Base-by-base conservation (phyloP, 1,140 invertebrate genomes). In the Tetraneura akinire region DNA sequence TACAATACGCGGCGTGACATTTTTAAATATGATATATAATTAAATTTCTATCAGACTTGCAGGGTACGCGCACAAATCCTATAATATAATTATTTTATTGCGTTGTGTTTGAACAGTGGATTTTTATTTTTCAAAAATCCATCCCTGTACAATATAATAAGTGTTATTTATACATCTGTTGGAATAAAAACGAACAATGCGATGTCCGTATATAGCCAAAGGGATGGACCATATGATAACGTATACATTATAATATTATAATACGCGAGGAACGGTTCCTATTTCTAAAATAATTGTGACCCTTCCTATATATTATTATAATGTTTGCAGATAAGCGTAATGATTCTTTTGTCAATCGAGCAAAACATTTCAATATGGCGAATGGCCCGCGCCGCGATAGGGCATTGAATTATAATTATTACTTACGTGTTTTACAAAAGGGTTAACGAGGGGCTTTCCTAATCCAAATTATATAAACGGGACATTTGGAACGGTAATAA, bases 241-340 rank as follows among this genome's bases (percentile, higher is more conserved):
- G n/a, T n/a, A n/a, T n/a, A n/a, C n/a, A n/a, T n/a, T n/a, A n/a
- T n/a, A n/a, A n/a, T n/a, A 47, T 47, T 11, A 68, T 47, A 23
- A 23, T 47, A 47, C 32, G 47, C 14, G 26, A n/a, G 42, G 21
- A 23, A 16, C 42, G 14, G 10, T 68, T 68, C 42, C 66, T n/a
- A n/a, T 68, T 21, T 47, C 42, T 45, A 47, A 68, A 68, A 23
- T 37, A 4, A 37, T 37, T 11, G n/a, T 21, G 21, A 68, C 66
- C 66, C 66, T 37, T 68, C 3, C 37, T 68, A n/a, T n/a, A n/a
- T n/a, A n/a, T n/a, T 42, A 21, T 37, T 21, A n/a, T 21, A 47
- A 23, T 71, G 68, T 71, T 71, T 51, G 66, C 66, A 71, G 47
- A 71, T 71, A 71, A 71, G 68, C 45, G 47, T 71, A 71, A 71